A percentile compares a stretch with the other conserved stretches of the same genome.
Conservation (phyloP, 1,140 invertebrate species). For the Lepidotrigona ventralis region DNA sequence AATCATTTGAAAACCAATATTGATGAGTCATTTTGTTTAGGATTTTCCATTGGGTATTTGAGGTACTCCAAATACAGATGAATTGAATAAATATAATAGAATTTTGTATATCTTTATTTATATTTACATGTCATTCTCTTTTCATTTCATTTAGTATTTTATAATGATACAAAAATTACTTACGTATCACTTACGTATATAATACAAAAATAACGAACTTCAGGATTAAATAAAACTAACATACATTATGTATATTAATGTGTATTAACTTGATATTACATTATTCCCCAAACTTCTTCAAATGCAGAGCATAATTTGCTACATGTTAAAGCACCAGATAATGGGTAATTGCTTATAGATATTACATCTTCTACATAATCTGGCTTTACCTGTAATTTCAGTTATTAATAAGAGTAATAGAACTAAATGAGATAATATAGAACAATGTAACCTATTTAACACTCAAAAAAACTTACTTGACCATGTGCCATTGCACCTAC, state of each 20-base stretch:
- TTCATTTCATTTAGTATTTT: background rate
- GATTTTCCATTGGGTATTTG: slow-evolving; percentile 18
- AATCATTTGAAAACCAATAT: slow-evolving; percentile 53
- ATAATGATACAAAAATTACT: background rate
- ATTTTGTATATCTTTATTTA: background rate
- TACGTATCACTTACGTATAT: no score
- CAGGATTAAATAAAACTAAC: background rate
- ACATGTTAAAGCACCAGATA: slow-evolving; percentile 97
- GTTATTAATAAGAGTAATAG: slow-evolving; percentile 9
- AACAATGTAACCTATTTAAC: background rate
- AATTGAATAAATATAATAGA: background rate
- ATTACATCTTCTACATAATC: slow-evolving; percentile 96
- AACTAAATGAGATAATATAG: slow-evolving; percentile 2
- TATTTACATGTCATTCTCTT: background rate
- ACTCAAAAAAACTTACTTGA: slow-evolving; percentile 81
- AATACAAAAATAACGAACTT: slow-evolving; percentile 9
- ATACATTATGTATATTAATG: background rate
- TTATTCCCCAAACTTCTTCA: slow-evolving; percentile 96
- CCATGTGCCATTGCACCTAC: slow-evolving; percentile 99
- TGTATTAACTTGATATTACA: slow-evolving; percentile 76
- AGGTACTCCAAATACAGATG: background rate
- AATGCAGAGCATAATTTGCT: slow-evolving; percentile 98
- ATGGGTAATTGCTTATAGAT: slow-evolving; percentile 97
- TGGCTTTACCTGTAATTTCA: slow-evolving; percentile 84
- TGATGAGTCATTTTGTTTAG: slow-evolving; percentile 65